Evolutionary conservation across 2,888 invertebrate genomes (phyloP).

Genomic region (Thereva nobilitata): DNA sequence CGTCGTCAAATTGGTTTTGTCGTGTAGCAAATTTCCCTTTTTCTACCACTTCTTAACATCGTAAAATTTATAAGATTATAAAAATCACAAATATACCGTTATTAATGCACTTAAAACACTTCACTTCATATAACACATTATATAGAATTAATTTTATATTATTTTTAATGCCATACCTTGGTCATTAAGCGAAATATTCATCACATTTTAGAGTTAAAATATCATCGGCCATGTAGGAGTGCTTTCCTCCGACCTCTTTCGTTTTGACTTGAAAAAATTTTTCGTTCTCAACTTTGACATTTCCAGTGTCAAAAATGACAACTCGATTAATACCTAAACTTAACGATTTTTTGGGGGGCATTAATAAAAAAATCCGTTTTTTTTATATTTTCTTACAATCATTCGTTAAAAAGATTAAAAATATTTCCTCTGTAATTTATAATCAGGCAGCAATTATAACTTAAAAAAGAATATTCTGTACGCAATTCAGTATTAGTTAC

Average conservation of each 20-base stretch:
- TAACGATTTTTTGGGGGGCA: no score
- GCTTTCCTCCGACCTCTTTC: conserved; percentile 38
- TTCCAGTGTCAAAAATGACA: conserved; percentile 27
- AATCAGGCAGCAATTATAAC: no score
- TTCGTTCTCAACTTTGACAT: conserved; percentile 35
- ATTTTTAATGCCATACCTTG: conserved; percentile 43
- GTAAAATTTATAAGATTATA: conserved; percentile 15
- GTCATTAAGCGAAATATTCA: conserved; percentile 47
- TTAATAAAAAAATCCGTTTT: no score
- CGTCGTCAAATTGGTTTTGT: conserved; percentile 15
- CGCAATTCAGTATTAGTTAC: no score
- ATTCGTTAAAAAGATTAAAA: no score
- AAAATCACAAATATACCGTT: background rate
- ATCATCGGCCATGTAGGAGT: conserved; percentile 45
- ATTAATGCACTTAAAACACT: conserved; percentile 12
- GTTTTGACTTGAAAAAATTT: conserved; percentile 36
- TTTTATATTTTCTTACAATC: no score
- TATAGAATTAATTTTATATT: background rate
- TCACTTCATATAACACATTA: conserved; percentile 5
- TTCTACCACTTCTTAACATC: background rate
- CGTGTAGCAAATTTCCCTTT: conserved; percentile 24
- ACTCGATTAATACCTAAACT: background rate
- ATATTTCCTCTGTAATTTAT: no score
- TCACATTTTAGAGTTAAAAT: conserved; percentile 48
- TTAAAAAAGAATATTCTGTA: no score